Conservation (phyloP, 1,140 invertebrate species). For the Leptoteleia sp. region DNA sequence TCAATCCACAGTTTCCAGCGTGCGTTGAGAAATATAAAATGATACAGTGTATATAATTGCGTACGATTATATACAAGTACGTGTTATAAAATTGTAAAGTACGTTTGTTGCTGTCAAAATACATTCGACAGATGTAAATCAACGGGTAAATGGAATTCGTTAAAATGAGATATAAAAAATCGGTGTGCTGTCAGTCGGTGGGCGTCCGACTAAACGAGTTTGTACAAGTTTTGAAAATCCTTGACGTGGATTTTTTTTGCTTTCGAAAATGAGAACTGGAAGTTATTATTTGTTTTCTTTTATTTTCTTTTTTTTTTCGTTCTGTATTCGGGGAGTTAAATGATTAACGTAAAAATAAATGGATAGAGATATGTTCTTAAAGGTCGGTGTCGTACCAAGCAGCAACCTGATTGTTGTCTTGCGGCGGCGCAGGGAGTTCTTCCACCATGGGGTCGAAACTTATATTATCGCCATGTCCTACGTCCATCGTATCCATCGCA, state of each 20-base stretch:
- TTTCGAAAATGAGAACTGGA: conserved; percentile 7
- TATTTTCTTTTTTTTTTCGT: conserved; percentile 3
- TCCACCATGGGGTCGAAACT: conserved; percentile 90
- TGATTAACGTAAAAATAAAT: conserved; percentile 36
- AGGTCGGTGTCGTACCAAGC: conserved; percentile 98
- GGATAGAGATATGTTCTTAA: conserved; percentile 80
- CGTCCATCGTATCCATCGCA: conserved; percentile 92
- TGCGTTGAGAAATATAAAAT: conserved; percentile 26
- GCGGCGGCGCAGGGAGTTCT: conserved; percentile 91
- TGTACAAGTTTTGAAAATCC: conserved; percentile 16
- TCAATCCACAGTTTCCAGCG: conserved; percentile 10
- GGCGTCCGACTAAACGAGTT: not conserved
- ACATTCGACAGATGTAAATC: conserved; percentile 42
- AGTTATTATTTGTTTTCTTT: too few species aligned
- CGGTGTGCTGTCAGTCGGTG: not conserved
- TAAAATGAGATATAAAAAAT: conserved; percentile 22
- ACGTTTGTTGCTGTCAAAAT: conserved; percentile 35
- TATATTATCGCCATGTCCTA: conserved; percentile 88
- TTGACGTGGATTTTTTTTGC: not conserved
- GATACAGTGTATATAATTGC: conserved; percentile 38
- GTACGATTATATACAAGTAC: conserved; percentile 50
- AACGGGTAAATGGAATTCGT: conserved; percentile 17
- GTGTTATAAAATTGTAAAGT: conserved; percentile 52
- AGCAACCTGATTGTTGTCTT: conserved; percentile 93
- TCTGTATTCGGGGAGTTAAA: not conserved